A percentile compares a stretch with the other conserved stretches of the same genome.
Conservation (phyloP, 2,888 invertebrate genomes). For the Pseudeuparius sepicola region DNA sequence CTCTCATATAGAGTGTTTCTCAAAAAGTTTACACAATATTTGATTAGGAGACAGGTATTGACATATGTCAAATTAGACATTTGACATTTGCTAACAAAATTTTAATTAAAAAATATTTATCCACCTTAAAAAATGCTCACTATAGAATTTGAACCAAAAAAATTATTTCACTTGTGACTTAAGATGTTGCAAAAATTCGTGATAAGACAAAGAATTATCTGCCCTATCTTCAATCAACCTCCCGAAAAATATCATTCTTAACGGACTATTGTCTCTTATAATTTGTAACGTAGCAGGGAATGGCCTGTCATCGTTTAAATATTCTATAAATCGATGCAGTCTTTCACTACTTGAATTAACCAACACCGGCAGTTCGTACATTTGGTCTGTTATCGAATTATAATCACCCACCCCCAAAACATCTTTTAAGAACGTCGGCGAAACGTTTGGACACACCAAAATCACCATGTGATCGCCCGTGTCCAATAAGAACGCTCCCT, state of each 20-base stretch:
- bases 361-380: conserved; percentile 67
- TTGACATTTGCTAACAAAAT: too few species aligned
- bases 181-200: conserved; percentile 95
- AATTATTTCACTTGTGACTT: conserved; percentile 80
- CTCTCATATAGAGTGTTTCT: too few species aligned
- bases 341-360: conserved; percentile 64
- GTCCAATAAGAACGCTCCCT: conserved; percentile 89
- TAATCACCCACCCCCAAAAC: conserved; percentile 69
- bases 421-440: conserved; percentile 63
- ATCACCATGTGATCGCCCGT: conserved; percentile 71
- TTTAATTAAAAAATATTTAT: too few species aligned
- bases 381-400: conserved; percentile 64
- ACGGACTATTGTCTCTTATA: conserved; percentile 85
- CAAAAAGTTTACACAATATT: too few species aligned
- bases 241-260: conserved; percentile 72
- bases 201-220: conserved; percentile 90
- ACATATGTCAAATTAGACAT: too few species aligned
- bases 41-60: too few species aligned
- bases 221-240: conserved; percentile 88
- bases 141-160: too few species aligned
- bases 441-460: conserved; percentile 73
- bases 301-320: conserved; percentile 78
- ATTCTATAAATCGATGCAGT: conserved; percentile 69
- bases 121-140: too few species aligned
- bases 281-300: conserved; percentile 68